Base-by-base conservation (phyloP, 2,797 vertebrate species). In the Scarus forsteni region DNA sequence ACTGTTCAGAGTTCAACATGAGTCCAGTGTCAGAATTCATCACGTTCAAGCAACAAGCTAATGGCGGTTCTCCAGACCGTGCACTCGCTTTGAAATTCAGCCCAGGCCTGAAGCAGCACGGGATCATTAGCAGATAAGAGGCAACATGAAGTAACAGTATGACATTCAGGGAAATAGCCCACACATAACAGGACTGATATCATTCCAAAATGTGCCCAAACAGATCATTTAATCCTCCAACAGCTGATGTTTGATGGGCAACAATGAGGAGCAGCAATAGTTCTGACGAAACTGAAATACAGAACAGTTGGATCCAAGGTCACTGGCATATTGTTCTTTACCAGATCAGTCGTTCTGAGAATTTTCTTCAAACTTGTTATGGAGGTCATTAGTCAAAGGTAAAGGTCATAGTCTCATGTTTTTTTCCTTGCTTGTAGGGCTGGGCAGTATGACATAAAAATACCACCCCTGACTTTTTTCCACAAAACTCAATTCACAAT, bases 1-100 rank as follows among this genome's bases (percentile, higher is more conserved):
- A 59, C 18, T 61, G 13, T 40, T 75, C 42, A 39, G 27, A 70
- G 70, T 79, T 87, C 71, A 67, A 62, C 43, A 52, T 7, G 10
- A 81, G 56, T 42, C 14, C 55, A 69, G 19, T 60, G 60, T 67
- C 13, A 45, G 7, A 11, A 52, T 51, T 53, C 44, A 68, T 77
- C 16, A 36, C 5, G 34, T n/a, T 56, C 39, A 48, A 19, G 14
- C 8, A 51, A 19, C 6, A 66, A 60, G 14, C 43, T 19, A n/a
- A 8, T 27, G 40, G 36, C 49, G 12, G 45, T 50, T 68, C 58
- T 61, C 12, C 34, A 19, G 61, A 63, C 6, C n/a, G 56, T 15
- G 13, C 16, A 60, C 54, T 45, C 3, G 36, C 54, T 70, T 39
- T 58, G 9, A 19, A 60, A 51, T 46, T 18, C 6, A 46, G 2